Percentiles rank a stretch among this genome's conserved stretches.
phyloP scores from a whole-genome alignment of 2,888 invertebrate species.

The Baronia brevicornis region DNA sequence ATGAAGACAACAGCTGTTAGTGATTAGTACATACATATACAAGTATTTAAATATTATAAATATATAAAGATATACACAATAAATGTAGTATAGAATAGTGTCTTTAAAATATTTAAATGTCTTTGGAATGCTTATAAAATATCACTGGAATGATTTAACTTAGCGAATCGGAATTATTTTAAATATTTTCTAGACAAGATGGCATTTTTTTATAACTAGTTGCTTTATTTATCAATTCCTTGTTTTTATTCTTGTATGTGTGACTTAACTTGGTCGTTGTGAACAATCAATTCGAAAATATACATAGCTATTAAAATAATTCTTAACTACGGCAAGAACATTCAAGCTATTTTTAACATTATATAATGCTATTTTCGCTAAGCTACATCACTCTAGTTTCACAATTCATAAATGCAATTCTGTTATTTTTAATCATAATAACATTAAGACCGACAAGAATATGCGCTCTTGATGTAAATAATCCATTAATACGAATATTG shows the following conservation, averaged over 20 bases:
- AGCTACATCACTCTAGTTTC: conserved; percentile 10
- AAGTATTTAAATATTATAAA: conserved; percentile 10
- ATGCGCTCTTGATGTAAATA: no score
- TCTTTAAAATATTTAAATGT: conserved; percentile 39
- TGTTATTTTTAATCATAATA: no score
- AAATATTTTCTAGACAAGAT: no score
- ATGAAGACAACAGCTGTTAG: not conserved
- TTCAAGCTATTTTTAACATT: conserved; percentile 5
- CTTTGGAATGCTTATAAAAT: conserved; percentile 63
- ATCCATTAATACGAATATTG: no score
- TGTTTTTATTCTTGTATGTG: conserved; percentile 25
- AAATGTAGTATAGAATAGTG: conserved; percentile 33
- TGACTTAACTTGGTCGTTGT: no score
- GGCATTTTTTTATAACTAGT: conserved; percentile 2
- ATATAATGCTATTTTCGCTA: conserved; percentile 1
- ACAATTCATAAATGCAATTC: conserved; percentile 12
- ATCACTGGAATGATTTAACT: conserved; percentile 14
- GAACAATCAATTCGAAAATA: no score
- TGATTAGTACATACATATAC: not conserved
- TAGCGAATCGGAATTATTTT: no score
- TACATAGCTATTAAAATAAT: conserved; percentile 7
- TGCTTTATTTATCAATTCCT: conserved; percentile 1
- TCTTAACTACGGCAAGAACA: conserved; percentile 15
- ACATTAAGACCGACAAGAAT: no score
- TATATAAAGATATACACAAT: conserved; percentile 11